phyloP scores from a whole-genome alignment of 2,797 vertebrate genomes.

The Ptychobarbus kaznakovi region DNA sequence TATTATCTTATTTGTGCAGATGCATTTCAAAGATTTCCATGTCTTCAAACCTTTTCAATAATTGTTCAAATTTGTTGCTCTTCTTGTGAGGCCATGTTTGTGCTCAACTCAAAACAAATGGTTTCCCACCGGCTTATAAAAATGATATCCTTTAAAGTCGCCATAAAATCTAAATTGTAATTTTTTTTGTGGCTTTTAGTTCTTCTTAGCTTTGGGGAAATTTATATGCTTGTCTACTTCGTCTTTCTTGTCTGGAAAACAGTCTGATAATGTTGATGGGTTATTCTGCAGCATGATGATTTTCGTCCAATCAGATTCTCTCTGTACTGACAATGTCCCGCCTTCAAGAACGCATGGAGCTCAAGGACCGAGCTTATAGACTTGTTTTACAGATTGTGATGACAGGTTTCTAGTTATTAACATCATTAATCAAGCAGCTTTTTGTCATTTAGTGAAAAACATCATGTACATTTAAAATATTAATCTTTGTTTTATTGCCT shows the following conservation, averaged over 20 bases:
- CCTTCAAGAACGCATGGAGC: no score
- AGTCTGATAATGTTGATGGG: neutral
- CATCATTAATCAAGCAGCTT: neutral
- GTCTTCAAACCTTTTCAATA: slow-evolving; percentile 24
- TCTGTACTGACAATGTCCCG: neutral
- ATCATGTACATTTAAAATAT: neutral
- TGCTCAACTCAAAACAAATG: neutral
- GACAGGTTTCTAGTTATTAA: neutral
- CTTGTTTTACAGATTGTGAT: no score
- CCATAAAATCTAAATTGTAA: neutral
- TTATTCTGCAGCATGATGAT: no score
- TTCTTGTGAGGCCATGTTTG: slow-evolving; percentile 21
- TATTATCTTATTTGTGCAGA: slow-evolving; percentile 21
- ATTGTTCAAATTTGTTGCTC: neutral
- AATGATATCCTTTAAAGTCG: neutral
- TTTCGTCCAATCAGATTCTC: neutral
- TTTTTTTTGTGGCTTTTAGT: slow-evolving; percentile 21
- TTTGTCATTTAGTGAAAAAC: no score
- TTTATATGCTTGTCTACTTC: neutral
- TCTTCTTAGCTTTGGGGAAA: neutral
- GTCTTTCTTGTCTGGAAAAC: neutral
- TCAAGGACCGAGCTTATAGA: no score
- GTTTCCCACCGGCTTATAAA: neutral
- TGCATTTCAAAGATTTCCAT: neutral
- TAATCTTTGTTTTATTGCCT: neutral